Evolutionary conservation across 30 jellyfish, hydroid and myxozoan species (phyloP).

Genomic region (Turritopsis dohrnii): DNA sequence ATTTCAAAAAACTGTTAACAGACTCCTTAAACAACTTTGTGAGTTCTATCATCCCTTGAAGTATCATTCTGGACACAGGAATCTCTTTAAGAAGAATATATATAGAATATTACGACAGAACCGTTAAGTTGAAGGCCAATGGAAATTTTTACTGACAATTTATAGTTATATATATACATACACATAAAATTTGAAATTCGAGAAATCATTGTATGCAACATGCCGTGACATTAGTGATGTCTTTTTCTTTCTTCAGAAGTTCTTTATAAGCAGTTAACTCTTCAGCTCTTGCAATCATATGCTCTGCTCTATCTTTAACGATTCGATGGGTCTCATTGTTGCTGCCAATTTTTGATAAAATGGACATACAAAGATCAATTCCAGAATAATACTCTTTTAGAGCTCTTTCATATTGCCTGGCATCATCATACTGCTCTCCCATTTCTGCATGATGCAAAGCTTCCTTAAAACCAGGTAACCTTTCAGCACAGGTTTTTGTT

Average conservation of each 20-base stretch:
- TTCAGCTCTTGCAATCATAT: constrained; percentile 76
- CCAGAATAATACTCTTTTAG: constrained; percentile 51
- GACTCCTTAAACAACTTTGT: no score
- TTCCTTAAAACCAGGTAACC: constrained; percentile 48
- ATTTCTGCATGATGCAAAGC: constrained; percentile 42
- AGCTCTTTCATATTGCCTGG: constrained; percentile 64
- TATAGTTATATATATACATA: no score
- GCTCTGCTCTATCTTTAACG: constrained; percentile 40
- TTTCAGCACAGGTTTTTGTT: constrained; percentile 26
- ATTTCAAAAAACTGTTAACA: no score
- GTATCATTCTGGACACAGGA: no score
- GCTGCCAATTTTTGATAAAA: constrained; percentile 33
- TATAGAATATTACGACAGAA: no score
- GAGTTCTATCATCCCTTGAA: no score
- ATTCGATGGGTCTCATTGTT: constrained; percentile 14
- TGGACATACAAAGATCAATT: constrained; percentile 46
- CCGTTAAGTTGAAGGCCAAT: no score
- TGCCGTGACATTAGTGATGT: not conserved
- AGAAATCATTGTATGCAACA: constrained; percentile 23
- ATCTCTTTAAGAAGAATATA: no score
- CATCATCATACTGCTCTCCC: constrained; percentile 73
- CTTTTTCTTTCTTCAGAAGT: constrained; percentile 7
- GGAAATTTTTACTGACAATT: no score
- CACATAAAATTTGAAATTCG: no score
- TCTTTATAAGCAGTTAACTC: constrained; percentile 59